Evolutionary conservation across 1,140 invertebrate species (phyloP), one percentile per base, ranked within the genome.

Genomic region (Amyelois transitella): DNA sequence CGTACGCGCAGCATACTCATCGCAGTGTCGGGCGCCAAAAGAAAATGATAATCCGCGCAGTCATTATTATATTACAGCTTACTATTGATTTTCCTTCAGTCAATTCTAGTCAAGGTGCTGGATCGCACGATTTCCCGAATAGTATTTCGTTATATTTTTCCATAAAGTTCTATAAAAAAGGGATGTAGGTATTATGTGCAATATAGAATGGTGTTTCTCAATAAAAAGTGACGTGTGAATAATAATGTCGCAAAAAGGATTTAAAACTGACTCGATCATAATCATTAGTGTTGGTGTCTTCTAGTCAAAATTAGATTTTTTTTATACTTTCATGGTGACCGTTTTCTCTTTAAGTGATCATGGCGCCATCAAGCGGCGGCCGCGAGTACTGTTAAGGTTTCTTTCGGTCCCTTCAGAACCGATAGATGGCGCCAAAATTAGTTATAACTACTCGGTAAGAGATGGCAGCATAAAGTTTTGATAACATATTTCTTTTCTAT

Each of bases 311-410:
- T 48, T 21, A 2, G 18, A 8, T 45, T 2, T 65, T 77, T 72
- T 73, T 84, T 86, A 82, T 69, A 72, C 75, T 79, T 83, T 78
- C 69, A 88, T 88, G 85, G 85, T 88, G 74, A 86, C 85, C 72
- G 78, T 88, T 65, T 86, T 86, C 63, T 58, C 76, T 17, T 66
- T 83, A 60, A 85, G 80, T 69, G 77, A 88, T 52, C 75, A 88
- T 88, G 85, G 85, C 85, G 77, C 85, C 82, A 78, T 85, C 81
- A 86, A 88, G 84, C 84, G 84, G 77, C 84, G 82, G 72, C 81
- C 82, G 25, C 74, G 72, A 7, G 66, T 88, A 79, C 65, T 88
- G 58, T 60, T 88, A 57, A 79, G 69, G 43, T 88, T 76, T 48
- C 72, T 67, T 50, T 73, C 81, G 5, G 63, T 64, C 49, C 70